Conservation (phyloP, 2,113 vertebrate species). For the Cromileptes altivelis region DNA sequence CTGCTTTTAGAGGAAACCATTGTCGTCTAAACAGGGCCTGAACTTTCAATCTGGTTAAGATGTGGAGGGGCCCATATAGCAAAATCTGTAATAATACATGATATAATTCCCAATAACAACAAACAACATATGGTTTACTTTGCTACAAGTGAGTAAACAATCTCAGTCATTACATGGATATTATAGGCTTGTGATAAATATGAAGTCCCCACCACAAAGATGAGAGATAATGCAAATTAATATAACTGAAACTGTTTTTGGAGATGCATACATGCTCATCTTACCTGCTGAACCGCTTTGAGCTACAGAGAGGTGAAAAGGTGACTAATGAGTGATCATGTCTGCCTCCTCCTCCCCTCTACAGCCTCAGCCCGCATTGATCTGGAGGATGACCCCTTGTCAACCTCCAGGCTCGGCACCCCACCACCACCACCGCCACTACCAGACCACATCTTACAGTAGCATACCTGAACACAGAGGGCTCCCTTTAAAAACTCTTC, state of each 20-base stretch:
- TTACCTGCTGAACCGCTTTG: conserved; percentile 62
- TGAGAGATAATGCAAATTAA: neutral
- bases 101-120: neutral
- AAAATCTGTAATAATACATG: neutral
- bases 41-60: neutral
- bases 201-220: neutral
- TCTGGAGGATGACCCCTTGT: conserved; percentile 67
- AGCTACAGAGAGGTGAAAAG: conserved; percentile 72
- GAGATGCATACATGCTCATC: conserved; percentile 26
- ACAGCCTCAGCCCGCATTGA: conserved; percentile 39
- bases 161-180: neutral
- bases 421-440: conserved; percentile 2
- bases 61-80: too few relatives aligned
- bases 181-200: neutral
- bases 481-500: conserved; percentile 1
- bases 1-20: too few relatives aligned
- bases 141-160: neutral
- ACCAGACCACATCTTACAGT: conserved; percentile 40
- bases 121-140: neutral
- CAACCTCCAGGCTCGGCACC: conserved; percentile 51
- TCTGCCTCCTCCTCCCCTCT: conserved; percentile 55
- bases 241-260: conserved; percentile 25
- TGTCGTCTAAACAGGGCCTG: too few relatives aligned
- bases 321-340: conserved; percentile 74
- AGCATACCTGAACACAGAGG: conserved; percentile 25